Evolutionary conservation across 64 coral and sea anemone species (phyloP), one percentile per base, ranked within the genome.

Genomic region (Montipora foliosa): DNA sequence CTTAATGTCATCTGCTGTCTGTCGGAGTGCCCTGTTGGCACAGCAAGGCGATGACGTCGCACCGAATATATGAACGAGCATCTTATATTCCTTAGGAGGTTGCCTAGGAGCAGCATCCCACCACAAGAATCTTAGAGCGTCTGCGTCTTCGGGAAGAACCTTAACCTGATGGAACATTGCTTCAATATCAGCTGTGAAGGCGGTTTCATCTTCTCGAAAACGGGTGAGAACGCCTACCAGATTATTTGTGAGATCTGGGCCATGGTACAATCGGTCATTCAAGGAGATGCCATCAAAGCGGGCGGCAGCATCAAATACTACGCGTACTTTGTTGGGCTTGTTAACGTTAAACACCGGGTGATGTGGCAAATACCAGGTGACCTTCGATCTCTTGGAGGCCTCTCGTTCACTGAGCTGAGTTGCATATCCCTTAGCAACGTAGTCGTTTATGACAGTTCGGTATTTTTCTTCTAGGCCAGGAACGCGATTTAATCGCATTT

Each of bases 271-370:
- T 21, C 47, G 17, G 11, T 90, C 88, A 20, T 77, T 89, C 10
- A 89, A 14, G 6, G 87, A 89, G 17, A 11, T 57, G 5, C 74
- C 74, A 37, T 53, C 44, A 51, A 76, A 78, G 49, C 13, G 59
- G 6, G 87, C 87, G 4, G 77, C 82, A 19, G 94, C 85, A 55
- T 95, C 89, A 77, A 95, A 82, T 3, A 95, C 89, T 72, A 92
- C 80, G 62, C 83, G 84, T 16, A 88, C 69, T 47, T 94, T 91
- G 52, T 88, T 60, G 0, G 89, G 64, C 49, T 87, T 87, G 66
- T 87, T 87, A 5, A 60, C 52, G 49, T 72, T 87, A 3, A 74
- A 10, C 4, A 87, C 67, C 6, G 83, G 44, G 6, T 90, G 58
- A 50, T 90, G 88, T 50, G 77, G 77, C 5, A 90, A 49, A 8